These are phyloP conservation scores for Aix galericulata DNA, from an alignment of 2,113 vertebrate genomes.

Conservation along the genomic window DNA sequence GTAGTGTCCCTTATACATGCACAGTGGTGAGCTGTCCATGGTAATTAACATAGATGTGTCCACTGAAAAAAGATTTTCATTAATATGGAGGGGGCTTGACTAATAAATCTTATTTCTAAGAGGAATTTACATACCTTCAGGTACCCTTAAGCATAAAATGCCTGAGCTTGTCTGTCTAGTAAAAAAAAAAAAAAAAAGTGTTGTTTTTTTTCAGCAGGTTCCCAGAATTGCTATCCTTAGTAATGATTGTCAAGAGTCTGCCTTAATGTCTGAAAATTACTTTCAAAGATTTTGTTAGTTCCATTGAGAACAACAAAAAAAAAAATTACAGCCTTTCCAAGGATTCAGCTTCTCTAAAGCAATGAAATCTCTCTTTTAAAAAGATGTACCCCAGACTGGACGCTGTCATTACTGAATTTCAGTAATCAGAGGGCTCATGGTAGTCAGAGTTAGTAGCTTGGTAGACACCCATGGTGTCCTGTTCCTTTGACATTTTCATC, in stretches of 20 bases:
- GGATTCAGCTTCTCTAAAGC: background rate
- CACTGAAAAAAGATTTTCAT: background rate
- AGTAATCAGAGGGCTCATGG: background rate
- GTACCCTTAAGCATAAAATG: background rate
- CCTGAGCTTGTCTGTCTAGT: background rate
- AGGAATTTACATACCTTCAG: background rate
- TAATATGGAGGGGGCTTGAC: background rate
- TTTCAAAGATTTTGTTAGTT: background rate
- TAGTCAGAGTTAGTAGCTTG: background rate
- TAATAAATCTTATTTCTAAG: background rate
- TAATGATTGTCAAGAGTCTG: background rate
- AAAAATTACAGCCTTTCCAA: background rate
- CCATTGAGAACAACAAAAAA: background rate
- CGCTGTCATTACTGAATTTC: background rate
- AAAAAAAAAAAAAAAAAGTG: background rate
- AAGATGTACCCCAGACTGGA: background rate
- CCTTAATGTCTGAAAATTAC: background rate
- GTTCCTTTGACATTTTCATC: background rate
- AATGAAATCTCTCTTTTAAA: too few species aligned
- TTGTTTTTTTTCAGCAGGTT: background rate
- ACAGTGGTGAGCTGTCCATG: background rate
- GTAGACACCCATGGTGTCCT: background rate
- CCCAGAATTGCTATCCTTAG: background rate
- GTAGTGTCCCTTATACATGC: background rate
- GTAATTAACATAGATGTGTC: background rate